Evolutionary conservation across 2,888 invertebrate genomes (phyloP).

Genomic region (Andrena trimmerana): DNA sequence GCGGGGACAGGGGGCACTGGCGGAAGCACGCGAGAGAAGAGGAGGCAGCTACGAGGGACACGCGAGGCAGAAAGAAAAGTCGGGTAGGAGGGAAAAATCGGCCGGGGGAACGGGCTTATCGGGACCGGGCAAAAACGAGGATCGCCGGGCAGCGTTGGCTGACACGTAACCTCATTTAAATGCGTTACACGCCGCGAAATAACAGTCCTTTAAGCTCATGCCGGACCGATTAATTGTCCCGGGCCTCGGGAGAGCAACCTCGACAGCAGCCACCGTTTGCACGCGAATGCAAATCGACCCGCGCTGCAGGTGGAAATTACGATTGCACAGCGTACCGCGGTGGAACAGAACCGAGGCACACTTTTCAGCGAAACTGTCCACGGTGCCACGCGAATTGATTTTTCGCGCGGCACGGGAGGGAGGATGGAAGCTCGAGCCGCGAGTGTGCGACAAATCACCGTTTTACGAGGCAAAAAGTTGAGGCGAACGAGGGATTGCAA

Average conservation of each 20-base stretch:
- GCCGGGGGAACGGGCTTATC: conserved; percentile 34
- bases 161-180: conserved; percentile 69
- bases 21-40: neutral
- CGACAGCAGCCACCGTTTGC: conserved; percentile 37
- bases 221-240: conserved; percentile 66
- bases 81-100: conserved; percentile 5
- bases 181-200: conserved; percentile 65
- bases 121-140: conserved; percentile 24
- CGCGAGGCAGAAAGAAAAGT: neutral
- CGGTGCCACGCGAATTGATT: conserved; percentile 1
- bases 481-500: too few species aligned
- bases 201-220: conserved; percentile 68
- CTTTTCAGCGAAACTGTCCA: conserved; percentile 54
- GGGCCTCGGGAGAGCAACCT: conserved; percentile 16
- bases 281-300: conserved; percentile 67
- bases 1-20: neutral
- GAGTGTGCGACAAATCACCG: too few species aligned
- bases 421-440: too few species aligned
- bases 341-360: conserved; percentile 49
- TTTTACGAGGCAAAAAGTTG: too few species aligned
- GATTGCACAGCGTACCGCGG: conserved; percentile 54
- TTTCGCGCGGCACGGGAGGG: too few species aligned
- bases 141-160: conserved; percentile 18
- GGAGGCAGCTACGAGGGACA: conserved; percentile 8
- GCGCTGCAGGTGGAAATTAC: conserved; percentile 68